Evolutionary conservation across 2,888 invertebrate genomes (phyloP), one percentile per base, ranked within the genome.

Genomic region (Gymnoscelis rufifasciata): DNA sequence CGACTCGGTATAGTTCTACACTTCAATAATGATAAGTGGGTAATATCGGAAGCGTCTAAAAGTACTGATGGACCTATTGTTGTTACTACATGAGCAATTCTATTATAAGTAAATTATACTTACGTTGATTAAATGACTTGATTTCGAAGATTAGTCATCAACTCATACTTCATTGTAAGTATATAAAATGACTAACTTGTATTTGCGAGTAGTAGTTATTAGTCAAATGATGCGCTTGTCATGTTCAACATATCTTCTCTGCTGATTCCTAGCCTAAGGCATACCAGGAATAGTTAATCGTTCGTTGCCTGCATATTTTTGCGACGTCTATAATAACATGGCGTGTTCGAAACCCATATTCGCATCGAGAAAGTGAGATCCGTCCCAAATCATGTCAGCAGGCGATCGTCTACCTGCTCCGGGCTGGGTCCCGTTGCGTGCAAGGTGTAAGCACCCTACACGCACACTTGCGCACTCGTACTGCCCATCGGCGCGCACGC

Each of bases 391-490:
- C 71, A 72, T 81, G 80, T 80, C 82, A 81, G 77, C 72, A 60
- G 68, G 66, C 71, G 67, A 65, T 50, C 58, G 58, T 77, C 83
- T 87, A 86, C 86, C 87, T 88, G 86, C 84, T 77, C 60, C 60
- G 74, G 71, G 60, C 64, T 52, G 60, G 70, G 68, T 87, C 82
- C 86, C 87, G 84, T 86, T 84, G 84, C 81, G 75, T 78, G 86
- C 86, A 86, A 86, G 86, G 86, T 86, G 84, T 74, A 68, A 73
- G 65, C 74, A 73, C 75, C 73, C 74, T 68, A 62, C 69, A 66
- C 74, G 52, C 68, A 66, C 65, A 65, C 64, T 54, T 41, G 35
- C 3, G 28, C 10, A 28, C n/a, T 10, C 48, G 26, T 45, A 43
- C 47, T 43, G 45, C 43, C 54, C 48, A 55, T 53, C 51, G 56